Evolutionary conservation across 1,140 invertebrate genomes (phyloP).

Genomic region (Chionoecetes opilio): DNA sequence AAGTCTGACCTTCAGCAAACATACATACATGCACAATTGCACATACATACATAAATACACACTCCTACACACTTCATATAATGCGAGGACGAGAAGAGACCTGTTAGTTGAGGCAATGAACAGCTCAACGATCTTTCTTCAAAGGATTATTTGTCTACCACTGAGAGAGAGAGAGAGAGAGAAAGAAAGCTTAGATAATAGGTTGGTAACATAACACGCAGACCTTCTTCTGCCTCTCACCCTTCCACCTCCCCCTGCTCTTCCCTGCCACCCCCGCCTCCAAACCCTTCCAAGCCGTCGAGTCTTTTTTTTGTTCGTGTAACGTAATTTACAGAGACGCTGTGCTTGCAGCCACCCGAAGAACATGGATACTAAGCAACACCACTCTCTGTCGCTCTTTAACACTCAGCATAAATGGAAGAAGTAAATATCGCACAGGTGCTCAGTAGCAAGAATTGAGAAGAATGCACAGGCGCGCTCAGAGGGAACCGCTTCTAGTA

Average conservation of each 20-base stretch:
- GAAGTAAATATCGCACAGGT: background rate
- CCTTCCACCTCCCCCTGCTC: background rate
- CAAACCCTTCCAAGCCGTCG: background rate
- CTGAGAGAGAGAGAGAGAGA: conserved; percentile 6
- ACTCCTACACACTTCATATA: too few relatives aligned
- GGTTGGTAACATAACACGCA: background rate
- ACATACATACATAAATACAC: too few relatives aligned
- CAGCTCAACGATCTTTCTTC: too few relatives aligned
- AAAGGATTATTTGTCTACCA: too few relatives aligned
- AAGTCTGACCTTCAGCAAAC: background rate
- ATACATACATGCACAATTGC: too few relatives aligned
- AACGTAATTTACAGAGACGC: too few relatives aligned
- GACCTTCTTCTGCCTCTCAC: background rate
- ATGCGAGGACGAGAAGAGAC: too few relatives aligned
- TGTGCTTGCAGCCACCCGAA: too few relatives aligned
- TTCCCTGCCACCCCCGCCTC: background rate
- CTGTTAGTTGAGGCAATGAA: background rate
- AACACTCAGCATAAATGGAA: background rate
- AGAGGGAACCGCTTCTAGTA: too few relatives aligned
- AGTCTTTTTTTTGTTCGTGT: too few relatives aligned
- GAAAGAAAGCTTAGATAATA: background rate
- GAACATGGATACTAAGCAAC: too few relatives aligned
- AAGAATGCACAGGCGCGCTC: background rate
- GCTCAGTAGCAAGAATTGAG: background rate
- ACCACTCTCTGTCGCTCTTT: background rate